Evolutionary conservation across 2,797 vertebrate genomes (phyloP).

Genomic region (Darevskia nairensis): DNA sequence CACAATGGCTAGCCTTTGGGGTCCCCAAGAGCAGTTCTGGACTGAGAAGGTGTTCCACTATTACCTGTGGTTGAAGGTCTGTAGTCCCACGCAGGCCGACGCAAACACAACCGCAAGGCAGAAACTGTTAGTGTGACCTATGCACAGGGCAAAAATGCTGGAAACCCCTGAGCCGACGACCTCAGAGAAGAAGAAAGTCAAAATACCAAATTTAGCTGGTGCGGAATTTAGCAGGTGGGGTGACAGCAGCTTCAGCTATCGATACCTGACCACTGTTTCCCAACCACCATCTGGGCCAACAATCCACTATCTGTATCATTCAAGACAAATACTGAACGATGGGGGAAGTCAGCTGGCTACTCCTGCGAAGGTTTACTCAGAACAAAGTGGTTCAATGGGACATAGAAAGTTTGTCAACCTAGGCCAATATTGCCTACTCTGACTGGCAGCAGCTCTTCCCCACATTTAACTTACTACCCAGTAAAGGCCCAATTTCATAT

Average conservation of each 20-base stretch:
- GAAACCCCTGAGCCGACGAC: constrained; percentile 92
- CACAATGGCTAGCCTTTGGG: neutral
- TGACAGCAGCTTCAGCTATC: neutral
- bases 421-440: too few species aligned
- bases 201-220: neutral
- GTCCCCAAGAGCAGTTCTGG: neutral
- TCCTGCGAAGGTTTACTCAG: neutral
- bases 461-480: neutral
- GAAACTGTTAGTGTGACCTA: constrained; percentile 91
- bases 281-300: too few species aligned
- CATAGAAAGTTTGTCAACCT: too few species aligned
- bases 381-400: neutral
- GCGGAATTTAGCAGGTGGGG: too few species aligned
- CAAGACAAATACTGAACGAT: neutral
- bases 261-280: neutral
- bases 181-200: constrained; percentile 72
- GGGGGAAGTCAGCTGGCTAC: too few species aligned
- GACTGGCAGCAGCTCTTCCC: too few species aligned
- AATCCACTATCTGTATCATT: neutral
- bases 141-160: constrained; percentile 89
- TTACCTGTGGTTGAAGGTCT: constrained; percentile 97
- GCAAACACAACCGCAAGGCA: constrained; percentile 88
- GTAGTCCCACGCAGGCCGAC: constrained; percentile 89
- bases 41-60: neutral
- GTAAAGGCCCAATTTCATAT: too few species aligned